A percentile compares a stretch with the other conserved stretches of the same genome.
Conservation (phyloP, 2,888 invertebrate genomes). For the Epirrhoe alternata region DNA sequence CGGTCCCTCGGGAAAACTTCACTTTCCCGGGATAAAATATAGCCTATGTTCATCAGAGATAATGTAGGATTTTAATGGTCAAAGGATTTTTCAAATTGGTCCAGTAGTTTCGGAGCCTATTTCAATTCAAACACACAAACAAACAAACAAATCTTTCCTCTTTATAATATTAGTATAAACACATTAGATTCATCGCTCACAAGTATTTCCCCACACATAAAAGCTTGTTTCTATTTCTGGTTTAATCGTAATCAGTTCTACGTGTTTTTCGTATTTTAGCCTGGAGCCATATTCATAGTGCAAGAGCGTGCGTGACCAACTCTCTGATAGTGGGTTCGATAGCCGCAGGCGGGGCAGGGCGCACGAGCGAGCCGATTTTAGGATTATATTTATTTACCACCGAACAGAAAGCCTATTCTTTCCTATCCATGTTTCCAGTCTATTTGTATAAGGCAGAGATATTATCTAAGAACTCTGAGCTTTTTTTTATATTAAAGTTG, state of each 20-base stretch:
- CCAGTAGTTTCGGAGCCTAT: no score
- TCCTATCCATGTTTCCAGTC: conserved; percentile 10
- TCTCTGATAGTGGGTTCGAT: conserved; percentile 45
- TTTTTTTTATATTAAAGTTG: background rate
- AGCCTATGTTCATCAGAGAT: no score
- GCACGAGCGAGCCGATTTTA: conserved; percentile 35
- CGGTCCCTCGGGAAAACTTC: no score
- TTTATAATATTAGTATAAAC: no score
- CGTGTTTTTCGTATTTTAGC: conserved; percentile 41
- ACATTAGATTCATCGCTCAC: conserved; percentile 14
- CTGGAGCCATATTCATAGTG: conserved; percentile 39
- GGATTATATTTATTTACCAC: conserved; percentile 33
- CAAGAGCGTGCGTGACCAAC: conserved; percentile 47
- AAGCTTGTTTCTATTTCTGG: conserved; percentile 28
- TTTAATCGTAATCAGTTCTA: conserved; percentile 37
- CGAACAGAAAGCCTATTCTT: conserved; percentile 23
- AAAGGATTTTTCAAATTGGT: no score
- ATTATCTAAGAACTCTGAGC: background rate
- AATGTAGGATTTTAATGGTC: no score
- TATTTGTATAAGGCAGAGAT: conserved; percentile 10
- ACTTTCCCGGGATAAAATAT: no score
- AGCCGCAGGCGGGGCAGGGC: conserved; percentile 42
- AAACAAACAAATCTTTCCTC: no score
- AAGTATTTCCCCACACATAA: conserved; percentile 19
- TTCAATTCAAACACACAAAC: no score